Evolutionary conservation across 2,797 vertebrate genomes (phyloP).

Genomic region (Bradypodion pumilum): DNA sequence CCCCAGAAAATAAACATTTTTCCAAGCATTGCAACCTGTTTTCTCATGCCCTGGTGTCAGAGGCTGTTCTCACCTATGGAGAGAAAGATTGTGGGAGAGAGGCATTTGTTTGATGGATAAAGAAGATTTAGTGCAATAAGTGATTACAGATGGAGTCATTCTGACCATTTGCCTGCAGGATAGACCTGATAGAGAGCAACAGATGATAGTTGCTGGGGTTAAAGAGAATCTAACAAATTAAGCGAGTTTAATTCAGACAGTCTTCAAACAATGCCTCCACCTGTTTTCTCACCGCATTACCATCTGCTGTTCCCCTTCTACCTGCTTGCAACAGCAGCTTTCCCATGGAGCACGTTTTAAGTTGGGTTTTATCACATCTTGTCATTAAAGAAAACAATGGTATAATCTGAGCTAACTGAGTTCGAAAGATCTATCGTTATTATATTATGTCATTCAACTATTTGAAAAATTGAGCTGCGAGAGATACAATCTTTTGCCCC

Average conservation of each 20-base stretch:
- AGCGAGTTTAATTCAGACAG: slow-evolving; percentile 63
- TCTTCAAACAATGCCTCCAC: slow-evolving; percentile 72
- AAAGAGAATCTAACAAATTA: slow-evolving; percentile 70
- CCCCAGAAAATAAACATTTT: slow-evolving; percentile 21
- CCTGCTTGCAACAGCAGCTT: slow-evolving; percentile 54
- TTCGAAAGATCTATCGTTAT: neutral
- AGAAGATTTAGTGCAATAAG: slow-evolving; percentile 32
- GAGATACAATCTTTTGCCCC: too few species aligned
- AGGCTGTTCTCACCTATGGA: neutral
- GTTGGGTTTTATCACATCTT: slow-evolving; percentile 34
- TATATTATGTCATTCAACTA: neutral
- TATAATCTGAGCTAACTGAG: neutral
- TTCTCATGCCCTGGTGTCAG: neutral
- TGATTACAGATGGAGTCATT: slow-evolving; percentile 67
- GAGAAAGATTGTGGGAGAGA: neutral
- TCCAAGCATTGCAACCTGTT: accelerated
- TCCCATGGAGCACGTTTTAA: slow-evolving; percentile 44
- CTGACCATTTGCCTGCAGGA: slow-evolving; percentile 47
- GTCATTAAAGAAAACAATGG: neutral
- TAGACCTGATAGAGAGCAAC: slow-evolving; percentile 38
- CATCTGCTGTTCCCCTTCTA: slow-evolving; percentile 70
- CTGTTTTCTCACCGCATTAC: slow-evolving; percentile 62
- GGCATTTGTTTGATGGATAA: slow-evolving; percentile 36
- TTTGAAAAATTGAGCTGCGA: too few species aligned
- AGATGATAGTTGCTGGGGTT: slow-evolving; percentile 58